Evolutionary conservation across 1,140 invertebrate species (phyloP).

Genomic region (Saccostrea cuccullata): DNA sequence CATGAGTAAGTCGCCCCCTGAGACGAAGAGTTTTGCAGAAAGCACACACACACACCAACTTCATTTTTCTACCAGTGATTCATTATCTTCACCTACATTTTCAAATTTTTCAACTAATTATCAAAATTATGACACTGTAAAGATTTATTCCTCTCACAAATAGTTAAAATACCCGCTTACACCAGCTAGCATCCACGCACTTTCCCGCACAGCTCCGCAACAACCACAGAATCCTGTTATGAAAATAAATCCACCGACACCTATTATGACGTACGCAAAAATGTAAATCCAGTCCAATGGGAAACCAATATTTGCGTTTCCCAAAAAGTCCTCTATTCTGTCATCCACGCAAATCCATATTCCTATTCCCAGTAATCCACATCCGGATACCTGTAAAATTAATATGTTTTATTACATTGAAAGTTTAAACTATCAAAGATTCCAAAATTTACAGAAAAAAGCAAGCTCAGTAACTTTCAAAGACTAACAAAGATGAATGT

Average conservation of each 20-base stretch:
- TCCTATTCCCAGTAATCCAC: slow-evolving; percentile 85
- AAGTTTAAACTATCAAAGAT: too few species aligned
- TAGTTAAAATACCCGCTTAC: slow-evolving; percentile 77
- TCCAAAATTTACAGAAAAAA: too few species aligned
- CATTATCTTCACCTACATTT: too few species aligned
- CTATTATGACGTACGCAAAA: slow-evolving; percentile 83
- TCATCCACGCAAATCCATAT: slow-evolving; percentile 85
- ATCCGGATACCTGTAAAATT: slow-evolving; percentile 83
- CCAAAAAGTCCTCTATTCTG: neutral
- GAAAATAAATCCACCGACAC: slow-evolving; percentile 88
- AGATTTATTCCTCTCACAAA: neutral
- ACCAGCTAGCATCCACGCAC: slow-evolving; percentile 89
- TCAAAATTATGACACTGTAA: neutral
- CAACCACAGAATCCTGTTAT: slow-evolving; percentile 93
- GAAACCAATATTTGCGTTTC: slow-evolving; percentile 42
- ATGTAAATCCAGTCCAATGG: slow-evolving; percentile 80
- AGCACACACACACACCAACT: too few species aligned
- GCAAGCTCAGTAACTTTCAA: too few species aligned
- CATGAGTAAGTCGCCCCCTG: too few species aligned
- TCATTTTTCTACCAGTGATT: too few species aligned
- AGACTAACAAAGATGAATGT: too few species aligned
- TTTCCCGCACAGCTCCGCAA: slow-evolving; percentile 91
- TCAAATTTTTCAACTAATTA: too few species aligned
- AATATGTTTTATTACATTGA: neutral
- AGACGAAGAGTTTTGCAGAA: too few species aligned